phyloP scores from a whole-genome alignment of 2,113 vertebrate species.

The Chaetorhynchus papuensis region DNA sequence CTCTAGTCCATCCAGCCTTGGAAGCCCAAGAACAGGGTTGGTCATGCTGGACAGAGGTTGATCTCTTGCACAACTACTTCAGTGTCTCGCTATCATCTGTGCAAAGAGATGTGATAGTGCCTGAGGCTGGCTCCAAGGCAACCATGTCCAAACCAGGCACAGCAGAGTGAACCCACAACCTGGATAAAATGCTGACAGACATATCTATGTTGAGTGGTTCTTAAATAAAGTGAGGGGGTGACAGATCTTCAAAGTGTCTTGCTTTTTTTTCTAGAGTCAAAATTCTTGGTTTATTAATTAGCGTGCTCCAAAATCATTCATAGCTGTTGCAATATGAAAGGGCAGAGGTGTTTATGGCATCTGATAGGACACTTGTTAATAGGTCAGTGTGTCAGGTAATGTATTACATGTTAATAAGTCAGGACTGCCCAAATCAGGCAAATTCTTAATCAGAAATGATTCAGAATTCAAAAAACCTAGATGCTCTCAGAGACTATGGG shows the following conservation, averaged over 20 bases:
- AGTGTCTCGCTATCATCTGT: not conserved
- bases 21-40: not conserved
- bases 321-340: not conserved
- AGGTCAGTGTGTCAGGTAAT: not conserved
- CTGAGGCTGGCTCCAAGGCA: not conserved
- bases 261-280: not conserved
- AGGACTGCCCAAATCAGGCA: not conserved
- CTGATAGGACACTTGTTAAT: not conserved
- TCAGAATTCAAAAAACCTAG: not conserved
- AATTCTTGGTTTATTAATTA: not conserved
- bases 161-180: not conserved
- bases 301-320: not conserved
- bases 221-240: not conserved
- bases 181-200: not conserved
- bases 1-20: not conserved
- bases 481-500: not conserved
- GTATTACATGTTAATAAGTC: not conserved
- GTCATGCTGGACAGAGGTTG: not conserved
- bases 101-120: not conserved
- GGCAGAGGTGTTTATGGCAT: not conserved
- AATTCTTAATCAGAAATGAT: not conserved
- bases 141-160: accelerated
- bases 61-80: not conserved
- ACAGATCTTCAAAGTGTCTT: not conserved
- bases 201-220: accelerated